Evolutionary conservation across 2,888 invertebrate species (phyloP), one percentile per base, ranked within the genome.

Genomic region (Eretmocerus hayati): DNA sequence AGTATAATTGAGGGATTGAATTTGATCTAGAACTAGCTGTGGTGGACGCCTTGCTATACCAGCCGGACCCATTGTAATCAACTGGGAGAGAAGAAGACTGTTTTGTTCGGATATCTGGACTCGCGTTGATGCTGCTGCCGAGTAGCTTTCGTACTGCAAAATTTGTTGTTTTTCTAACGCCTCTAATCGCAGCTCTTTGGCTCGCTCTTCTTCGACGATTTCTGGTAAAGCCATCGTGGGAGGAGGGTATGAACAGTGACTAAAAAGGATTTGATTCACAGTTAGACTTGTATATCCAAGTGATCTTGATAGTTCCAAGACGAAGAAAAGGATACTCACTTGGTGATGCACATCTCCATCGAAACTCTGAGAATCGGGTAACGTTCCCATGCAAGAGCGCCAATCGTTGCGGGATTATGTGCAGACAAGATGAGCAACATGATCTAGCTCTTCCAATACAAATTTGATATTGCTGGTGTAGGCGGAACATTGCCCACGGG

Each of bases 271-370:
- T 26, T 26, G 8, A 26, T 26, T 26, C 11, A 9, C n/a, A n/a
- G n/a, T n/a, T n/a, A n/a, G n/a, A n/a, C n/a, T n/a, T n/a, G n/a
- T n/a, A n/a, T n/a, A n/a, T n/a, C n/a, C n/a, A n/a, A n/a, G n/a
- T n/a, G n/a, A n/a, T n/a, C n/a, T n/a, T n/a, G n/a, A n/a, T n/a
- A 9, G 26, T 26, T 9, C 11, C 26, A 11, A 26, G 1, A 26
- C 8, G 11, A 26, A 26, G 11, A 9, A 26, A 11, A 26, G 26
- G 46, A 39, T 33, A 74, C 78, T 74, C 66, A 87, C 84, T 89
- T 91, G 9, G 95, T 96, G 66, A 96, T 96, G 62, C 92, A 91
- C 85, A 92, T 92, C 75, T 96, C 95, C 81, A 96, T 93, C 56
- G 96, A 77, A 62, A 86, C 85, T 54, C 89, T 79, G 56, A 96